phyloP scores from a whole-genome alignment of 2,888 invertebrate genomes.

The Cephalotes varians region DNA sequence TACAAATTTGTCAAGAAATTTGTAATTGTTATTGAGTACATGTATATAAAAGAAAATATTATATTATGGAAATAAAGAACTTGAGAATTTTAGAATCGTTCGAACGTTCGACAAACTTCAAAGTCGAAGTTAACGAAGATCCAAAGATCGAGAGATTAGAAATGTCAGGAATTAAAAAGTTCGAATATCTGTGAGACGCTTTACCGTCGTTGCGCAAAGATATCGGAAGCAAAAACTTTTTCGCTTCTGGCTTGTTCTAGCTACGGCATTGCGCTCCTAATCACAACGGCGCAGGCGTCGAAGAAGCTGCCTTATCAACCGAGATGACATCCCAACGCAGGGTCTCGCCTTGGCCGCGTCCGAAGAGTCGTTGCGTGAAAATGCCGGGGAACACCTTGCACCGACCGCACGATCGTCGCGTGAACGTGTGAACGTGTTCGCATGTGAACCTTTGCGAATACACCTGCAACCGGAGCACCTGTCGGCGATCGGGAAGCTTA shows the following conservation, averaged over 20 bases:
- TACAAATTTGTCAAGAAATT: background rate
- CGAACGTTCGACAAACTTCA: background rate
- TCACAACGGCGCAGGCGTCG: constrained; percentile 26
- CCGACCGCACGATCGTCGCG: constrained; percentile 11
- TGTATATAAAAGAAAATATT: background rate
- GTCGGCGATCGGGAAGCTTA: background rate
- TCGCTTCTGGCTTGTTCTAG: background rate
- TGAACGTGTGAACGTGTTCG: constrained; percentile 33
- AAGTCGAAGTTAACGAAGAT: background rate
- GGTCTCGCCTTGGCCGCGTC: constrained; percentile 18
- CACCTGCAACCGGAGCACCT: background rate
- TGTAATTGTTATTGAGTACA: background rate
- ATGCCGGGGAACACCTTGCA: constrained; percentile 37
- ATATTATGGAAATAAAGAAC: background rate
- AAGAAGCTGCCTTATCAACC: constrained; percentile 42
- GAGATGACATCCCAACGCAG: constrained; percentile 17
- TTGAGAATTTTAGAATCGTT: background rate
- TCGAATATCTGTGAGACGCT: background rate
- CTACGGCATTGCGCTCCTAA: background rate
- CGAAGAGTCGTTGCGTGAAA: constrained; percentile 27
- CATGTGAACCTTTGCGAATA: background rate
- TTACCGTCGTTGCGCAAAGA: background rate
- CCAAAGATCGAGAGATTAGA: background rate
- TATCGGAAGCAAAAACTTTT: background rate
- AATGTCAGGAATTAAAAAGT: background rate